Evolutionary conservation across 2,888 invertebrate genomes (phyloP), one percentile per base, ranked within the genome.

Genomic region (Mechanitis mazaeus): DNA sequence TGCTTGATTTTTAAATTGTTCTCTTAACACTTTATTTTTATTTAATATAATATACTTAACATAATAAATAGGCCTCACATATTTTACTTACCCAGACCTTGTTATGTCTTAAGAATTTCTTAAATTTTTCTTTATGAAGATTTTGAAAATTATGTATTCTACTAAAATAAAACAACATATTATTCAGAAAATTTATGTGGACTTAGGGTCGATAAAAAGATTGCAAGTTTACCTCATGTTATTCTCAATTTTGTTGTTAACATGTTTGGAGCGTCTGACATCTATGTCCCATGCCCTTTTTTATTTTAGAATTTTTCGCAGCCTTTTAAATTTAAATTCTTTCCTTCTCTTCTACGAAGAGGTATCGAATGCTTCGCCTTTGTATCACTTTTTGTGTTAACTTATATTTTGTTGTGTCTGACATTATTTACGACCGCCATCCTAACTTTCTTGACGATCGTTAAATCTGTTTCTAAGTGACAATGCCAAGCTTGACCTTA

Each of bases 291-390:
- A 76, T 72, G 76, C 80, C 78, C 72, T 75, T 76, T 83, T 85
- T 80, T 77, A 84, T 83, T 75, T 75, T 73, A 65, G 73, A 81
- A 82, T 84, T 77, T 85, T 85, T 83, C 80, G 79, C 83, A 77
- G 77, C 78, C 80, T 84, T 83, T 85, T 81, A 80, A 84, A 87
- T 86, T 87, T 86, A 82, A 84, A 89, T 88, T 89, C 87, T 85
- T 87, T 85, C 77, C 79, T 81, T 79, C 83, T 85, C 81, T 90
- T 89, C 89, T 86, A 81, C 83, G 88, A 89, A 90, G 87, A 84
- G 85, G 85, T 83, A 87, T 86, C 84, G 85, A 81, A 87, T 87
- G 80, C 84, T 82, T 86, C 84, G 85, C 87, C 89, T 89, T 89
- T 90, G 89, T 90, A 86, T 85, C 82, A 86, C 87, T 90, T 90